Evolutionary conservation across 1,140 invertebrate species (phyloP).

Genomic region (Gryllus bimaculatus): DNA sequence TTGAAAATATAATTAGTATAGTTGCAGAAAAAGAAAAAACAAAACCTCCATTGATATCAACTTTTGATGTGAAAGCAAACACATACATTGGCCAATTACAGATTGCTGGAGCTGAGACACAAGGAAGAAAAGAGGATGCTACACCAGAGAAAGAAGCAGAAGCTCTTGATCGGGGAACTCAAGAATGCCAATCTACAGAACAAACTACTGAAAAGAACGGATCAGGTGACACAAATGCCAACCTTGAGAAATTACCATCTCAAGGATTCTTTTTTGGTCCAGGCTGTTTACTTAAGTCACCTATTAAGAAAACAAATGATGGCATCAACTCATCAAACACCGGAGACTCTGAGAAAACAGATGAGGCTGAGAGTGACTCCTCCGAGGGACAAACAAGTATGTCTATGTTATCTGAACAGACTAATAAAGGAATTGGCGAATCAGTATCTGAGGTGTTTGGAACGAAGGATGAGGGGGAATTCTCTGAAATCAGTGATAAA

Average conservation of each 20-base stretch:
- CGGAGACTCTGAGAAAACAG: not conserved
- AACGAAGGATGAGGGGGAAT: not conserved
- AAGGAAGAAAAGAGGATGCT: too few relatives aligned
- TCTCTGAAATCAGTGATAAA: not conserved
- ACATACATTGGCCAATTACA: not conserved
- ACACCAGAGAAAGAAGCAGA: too few relatives aligned
- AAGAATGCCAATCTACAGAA: not conserved
- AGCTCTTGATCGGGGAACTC: not conserved
- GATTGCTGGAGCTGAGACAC: not conserved
- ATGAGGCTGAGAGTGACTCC: too few relatives aligned
- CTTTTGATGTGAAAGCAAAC: not conserved
- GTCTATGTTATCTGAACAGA: not conserved
- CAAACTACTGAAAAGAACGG: not conserved
- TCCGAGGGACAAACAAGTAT: too few relatives aligned
- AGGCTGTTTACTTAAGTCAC: not conserved
- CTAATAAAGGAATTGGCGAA: not conserved
- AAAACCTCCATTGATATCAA: not conserved
- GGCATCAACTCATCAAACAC: not conserved
- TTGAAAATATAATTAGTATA: not conserved
- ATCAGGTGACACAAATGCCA: not conserved
- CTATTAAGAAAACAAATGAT: not conserved
- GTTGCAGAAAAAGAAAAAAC: not conserved
- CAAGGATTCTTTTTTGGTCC: conserved; percentile 16
- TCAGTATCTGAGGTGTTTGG: not conserved
- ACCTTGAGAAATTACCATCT: not conserved